Conservation (phyloP, 1,140 invertebrate genomes). For the Dryas iulia region DNA sequence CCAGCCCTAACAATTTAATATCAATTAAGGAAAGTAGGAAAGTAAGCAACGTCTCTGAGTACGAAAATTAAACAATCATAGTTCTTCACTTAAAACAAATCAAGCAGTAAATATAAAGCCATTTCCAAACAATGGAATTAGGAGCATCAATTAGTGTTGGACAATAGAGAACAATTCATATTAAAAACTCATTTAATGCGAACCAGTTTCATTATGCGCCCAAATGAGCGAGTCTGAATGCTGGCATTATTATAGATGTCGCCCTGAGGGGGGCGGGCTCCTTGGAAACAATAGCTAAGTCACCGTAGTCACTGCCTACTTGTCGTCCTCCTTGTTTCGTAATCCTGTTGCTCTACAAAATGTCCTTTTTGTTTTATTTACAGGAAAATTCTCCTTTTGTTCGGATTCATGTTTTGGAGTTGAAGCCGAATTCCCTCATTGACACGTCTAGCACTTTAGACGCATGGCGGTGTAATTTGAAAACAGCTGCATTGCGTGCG, state of each 20-base stretch:
- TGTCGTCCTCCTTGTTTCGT: conserved; percentile 15
- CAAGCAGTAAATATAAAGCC: neutral
- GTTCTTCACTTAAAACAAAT: neutral
- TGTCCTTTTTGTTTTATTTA: neutral
- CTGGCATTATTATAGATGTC: conserved; percentile 25
- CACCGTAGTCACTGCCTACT: conserved; percentile 14
- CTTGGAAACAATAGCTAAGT: conserved; percentile 30
- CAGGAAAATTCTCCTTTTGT: neutral
- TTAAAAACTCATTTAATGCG: conserved; percentile 35
- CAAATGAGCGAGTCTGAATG: conserved; percentile 28
- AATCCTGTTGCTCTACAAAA: neutral
- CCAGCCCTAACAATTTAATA: too few relatives aligned
- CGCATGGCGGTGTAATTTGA: neutral
- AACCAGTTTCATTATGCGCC: conserved; percentile 28
- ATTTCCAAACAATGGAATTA: neutral
- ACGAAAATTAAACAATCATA: neutral
- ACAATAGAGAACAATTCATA: conserved; percentile 26
- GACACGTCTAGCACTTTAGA: neutral
- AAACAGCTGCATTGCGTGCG: neutral
- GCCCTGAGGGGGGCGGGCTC: conserved; percentile 17
- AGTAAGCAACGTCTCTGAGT: neutral
- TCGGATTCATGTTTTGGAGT: neutral
- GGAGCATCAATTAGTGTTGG: conserved; percentile 25
- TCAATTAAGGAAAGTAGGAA: too few relatives aligned
- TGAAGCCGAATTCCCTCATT: neutral